These are phyloP conservation scores for Rhinophrynus dorsalis DNA, from an alignment of 2,797 vertebrate genomes.

Conservation along the genomic window DNA sequence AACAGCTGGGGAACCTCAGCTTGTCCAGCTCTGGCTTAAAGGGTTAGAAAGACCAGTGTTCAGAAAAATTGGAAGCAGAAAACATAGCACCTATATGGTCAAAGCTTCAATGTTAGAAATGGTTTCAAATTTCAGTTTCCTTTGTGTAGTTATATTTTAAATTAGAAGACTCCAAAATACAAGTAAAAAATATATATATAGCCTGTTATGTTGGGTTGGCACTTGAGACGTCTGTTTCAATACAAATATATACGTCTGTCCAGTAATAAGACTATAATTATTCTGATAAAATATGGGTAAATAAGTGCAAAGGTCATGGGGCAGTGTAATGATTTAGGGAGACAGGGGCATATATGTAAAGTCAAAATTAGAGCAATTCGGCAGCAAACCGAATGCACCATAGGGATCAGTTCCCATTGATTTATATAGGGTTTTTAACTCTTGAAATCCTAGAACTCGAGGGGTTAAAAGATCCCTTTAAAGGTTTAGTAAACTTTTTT, in stretches of 20 bases:
- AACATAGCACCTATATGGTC: conserved; percentile 68
- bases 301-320: conserved; percentile 54
- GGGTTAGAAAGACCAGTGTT: conserved; percentile 60
- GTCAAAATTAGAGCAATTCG: too few species aligned
- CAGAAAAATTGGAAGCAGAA: conserved; percentile 65
- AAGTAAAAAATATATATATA: conserved; percentile 50
- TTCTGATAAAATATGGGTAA: conserved; percentile 28
- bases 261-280: conserved; percentile 22
- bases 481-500: too few species aligned
- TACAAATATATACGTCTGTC: conserved; percentile 47
- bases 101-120: conserved; percentile 53
- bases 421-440: too few species aligned
- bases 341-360: too few species aligned
- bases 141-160: conserved; percentile 39
- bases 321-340: conserved; percentile 56
- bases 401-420: too few species aligned
- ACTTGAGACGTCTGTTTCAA: conserved; percentile 51
- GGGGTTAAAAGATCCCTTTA: too few species aligned
- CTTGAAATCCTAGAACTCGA: too few species aligned
- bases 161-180: conserved; percentile 57
- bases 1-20: too few species aligned
- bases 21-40: too few species aligned
- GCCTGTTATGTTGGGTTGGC: conserved; percentile 55
- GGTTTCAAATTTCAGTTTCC: conserved; percentile 50
- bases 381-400: too few species aligned